A percentile compares a stretch with the other conserved stretches of the same genome.
These are phyloP conservation scores for Temnothorax curvispinosus DNA, from an alignment of 1,140 invertebrate species.

Conservation along the genomic window DNA sequence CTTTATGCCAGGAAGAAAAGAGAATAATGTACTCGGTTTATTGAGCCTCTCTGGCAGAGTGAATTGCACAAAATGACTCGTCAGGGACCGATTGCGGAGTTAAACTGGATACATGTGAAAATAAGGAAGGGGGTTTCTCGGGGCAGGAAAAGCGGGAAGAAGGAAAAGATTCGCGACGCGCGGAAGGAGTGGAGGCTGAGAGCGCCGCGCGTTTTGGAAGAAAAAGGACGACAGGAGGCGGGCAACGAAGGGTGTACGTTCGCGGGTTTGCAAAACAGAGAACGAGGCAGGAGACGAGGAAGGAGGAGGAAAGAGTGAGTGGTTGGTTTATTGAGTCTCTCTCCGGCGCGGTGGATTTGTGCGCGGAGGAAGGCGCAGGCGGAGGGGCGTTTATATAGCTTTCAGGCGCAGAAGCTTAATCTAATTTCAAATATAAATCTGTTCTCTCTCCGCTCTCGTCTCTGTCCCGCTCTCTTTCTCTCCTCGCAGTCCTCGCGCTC, in stretches of 20 bases:
- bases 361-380: constrained; percentile 74
- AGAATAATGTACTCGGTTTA: constrained; percentile 28
- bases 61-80: constrained; percentile 8
- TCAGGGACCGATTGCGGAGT: constrained; percentile 6
- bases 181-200: background rate
- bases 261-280: constrained; percentile 51
- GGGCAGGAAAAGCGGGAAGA: constrained; percentile 64
- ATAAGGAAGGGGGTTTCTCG: background rate
- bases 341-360: constrained; percentile 77
- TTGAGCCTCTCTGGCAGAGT: constrained; percentile 10
- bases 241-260: constrained; percentile 17
- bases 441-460: constrained; percentile 73
- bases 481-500: constrained; percentile 54
- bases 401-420: constrained; percentile 86
- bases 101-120: constrained; percentile 21
- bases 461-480: constrained; percentile 70
- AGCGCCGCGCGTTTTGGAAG: background rate
- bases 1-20: background rate
- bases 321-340: constrained; percentile 85
- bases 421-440: constrained; percentile 86
- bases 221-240: constrained; percentile 2
- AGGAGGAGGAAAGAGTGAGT: constrained; percentile 81
- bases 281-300: constrained; percentile 64
- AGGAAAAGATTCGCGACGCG: constrained; percentile 65
- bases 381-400: constrained; percentile 85